Percentiles rank a stretch among this genome's conserved stretches.
phyloP scores from a whole-genome alignment of 2,113 vertebrate species.

The Rhadina sibilatrix region DNA sequence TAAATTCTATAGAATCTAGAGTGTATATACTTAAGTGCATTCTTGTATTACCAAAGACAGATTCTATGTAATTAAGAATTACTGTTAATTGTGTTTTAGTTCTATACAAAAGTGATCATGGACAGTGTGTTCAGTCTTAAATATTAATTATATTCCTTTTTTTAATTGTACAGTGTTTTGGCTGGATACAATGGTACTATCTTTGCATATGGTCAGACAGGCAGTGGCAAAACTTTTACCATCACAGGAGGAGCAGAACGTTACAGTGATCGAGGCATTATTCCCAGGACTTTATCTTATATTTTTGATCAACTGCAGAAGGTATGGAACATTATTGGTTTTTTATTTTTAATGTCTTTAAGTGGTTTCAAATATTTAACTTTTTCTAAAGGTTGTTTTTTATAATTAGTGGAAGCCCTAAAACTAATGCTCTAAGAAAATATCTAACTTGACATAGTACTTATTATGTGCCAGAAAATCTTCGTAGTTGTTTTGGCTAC shows the following conservation, averaged over 20 bases:
- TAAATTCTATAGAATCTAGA: not conserved
- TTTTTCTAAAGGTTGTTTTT: not conserved
- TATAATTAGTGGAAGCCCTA: not conserved
- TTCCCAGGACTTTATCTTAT: conserved; percentile 91
- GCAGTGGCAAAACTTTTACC: conserved; percentile 96
- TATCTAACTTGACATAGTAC: not conserved
- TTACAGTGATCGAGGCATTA: conserved; percentile 89
- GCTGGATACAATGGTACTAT: conserved; percentile 93
- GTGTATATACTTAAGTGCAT: not conserved
- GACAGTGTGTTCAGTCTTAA: not conserved
- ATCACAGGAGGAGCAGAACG: conserved; percentile 92
- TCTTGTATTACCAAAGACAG: not conserved
- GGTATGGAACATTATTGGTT: conserved; percentile 56
- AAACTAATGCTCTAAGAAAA: not conserved
- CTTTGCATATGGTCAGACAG: conserved; percentile 97
- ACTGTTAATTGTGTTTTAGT: not conserved
- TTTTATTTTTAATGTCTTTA: not conserved
- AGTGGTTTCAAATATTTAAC: not conserved
- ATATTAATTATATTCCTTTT: not conserved
- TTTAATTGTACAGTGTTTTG: conserved; percentile 76
- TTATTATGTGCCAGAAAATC: not conserved
- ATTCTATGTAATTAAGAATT: not conserved
- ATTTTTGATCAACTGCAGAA: conserved; percentile 84
- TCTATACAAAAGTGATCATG: not conserved
- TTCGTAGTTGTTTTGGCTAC: not conserved